Evolutionary conservation across 2,797 vertebrate species (phyloP).

Genomic region (Limosa lapponica): DNA sequence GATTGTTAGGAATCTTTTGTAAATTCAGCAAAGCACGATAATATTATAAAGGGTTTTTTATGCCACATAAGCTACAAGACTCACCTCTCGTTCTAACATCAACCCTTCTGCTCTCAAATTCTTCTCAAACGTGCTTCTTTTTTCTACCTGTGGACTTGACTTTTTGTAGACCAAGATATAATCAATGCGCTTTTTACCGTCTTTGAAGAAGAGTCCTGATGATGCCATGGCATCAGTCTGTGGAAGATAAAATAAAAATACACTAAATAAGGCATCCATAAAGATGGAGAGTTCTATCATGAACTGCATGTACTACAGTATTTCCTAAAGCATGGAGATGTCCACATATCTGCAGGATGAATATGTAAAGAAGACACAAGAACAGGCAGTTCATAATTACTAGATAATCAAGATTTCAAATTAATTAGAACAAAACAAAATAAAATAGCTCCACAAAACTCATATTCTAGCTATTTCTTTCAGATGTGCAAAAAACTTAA

Average conservation of each 20-base stretch:
- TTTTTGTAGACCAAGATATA: slow-evolving; percentile 99
- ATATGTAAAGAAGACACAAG: background rate
- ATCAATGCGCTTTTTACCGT: slow-evolving; percentile 96
- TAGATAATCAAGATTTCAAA: background rate
- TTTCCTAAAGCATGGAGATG: background rate
- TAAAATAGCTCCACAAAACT: background rate
- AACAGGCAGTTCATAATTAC: background rate
- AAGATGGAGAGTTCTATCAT: background rate
- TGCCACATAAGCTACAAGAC: background rate
- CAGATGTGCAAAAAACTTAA: background rate
- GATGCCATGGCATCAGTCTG: slow-evolving; percentile 77
- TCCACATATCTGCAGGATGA: background rate
- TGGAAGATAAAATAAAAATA: background rate
- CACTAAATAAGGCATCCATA: background rate
- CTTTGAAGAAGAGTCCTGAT: slow-evolving; percentile 92
- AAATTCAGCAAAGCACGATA: background rate
- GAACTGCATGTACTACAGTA: background rate
- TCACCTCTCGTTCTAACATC: slow-evolving; percentile 97
- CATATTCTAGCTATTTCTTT: background rate
- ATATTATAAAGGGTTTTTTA: background rate
- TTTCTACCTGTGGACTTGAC: slow-evolving; percentile 93
- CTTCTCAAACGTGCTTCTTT: slow-evolving; percentile 96
- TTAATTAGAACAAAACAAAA: background rate
- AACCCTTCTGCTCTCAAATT: slow-evolving; percentile 95
- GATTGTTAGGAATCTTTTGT: background rate